Base-by-base conservation (phyloP, 2,113 vertebrate genomes). In the Perccottus glenii region DNA sequence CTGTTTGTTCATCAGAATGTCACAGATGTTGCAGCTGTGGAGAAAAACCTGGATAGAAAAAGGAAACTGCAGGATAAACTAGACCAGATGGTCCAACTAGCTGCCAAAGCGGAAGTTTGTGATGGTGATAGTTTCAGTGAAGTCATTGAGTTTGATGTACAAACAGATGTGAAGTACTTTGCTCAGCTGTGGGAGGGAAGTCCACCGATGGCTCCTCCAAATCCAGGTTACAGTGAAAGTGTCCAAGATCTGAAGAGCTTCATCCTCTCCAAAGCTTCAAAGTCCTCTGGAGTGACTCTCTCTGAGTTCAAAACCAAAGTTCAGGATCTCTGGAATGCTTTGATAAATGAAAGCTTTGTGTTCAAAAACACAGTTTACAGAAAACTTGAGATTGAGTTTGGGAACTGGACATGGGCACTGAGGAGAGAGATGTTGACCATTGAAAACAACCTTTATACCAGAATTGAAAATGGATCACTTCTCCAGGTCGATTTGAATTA, bases 171-270 rank as follows among this genome's bases (percentile, higher is more conserved):
- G n/a, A 84, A 81, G 53, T 84, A 84, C 48, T 84, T 84, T 78
- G 67, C 75, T 32, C 68, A 75, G 10, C 64, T 85, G 0, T 85
- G 74, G 83, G 83, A 82, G 60, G 83, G 80, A 73, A 82, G 74
- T 75, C 83, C 83, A 58, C 80, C 80, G 2, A 85, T 85, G 83
- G 83, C 80, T 72, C 77, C 83, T 73, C 77, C 80, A 65, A 85
- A 85, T 75, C 83, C 80, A 70, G 77, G 64, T 2, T 80, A 82
- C 11, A 85, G 74, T 2, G 70, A 82, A 14, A 80, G 70, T 1
- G 0, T 82, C 38, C 83, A 82, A 66, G 74, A 82, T 12, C 74
- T 85, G 67, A 82, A 80, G 46, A 66, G 19, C 27, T 4, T 69
- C 53, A 78, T 85, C 36, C 27, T 82, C 40, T 80, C 70, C 9